Evolutionary conservation across 2,113 vertebrate genomes (phyloP), one percentile per base, ranked within the genome.

Genomic region (Amphiprion percula): DNA sequence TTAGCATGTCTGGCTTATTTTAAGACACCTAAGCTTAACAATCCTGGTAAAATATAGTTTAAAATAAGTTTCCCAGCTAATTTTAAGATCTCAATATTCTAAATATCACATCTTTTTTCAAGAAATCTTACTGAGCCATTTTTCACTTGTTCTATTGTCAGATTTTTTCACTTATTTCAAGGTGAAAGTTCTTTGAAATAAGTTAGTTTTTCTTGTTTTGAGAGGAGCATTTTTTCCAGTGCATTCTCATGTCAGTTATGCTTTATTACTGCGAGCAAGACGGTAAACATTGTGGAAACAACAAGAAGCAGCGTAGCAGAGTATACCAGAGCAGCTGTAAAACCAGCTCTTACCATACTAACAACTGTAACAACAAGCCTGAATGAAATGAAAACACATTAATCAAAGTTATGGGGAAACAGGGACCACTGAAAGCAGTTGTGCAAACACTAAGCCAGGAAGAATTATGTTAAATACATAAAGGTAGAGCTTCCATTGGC

Each of bases 281-380:
- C 41, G 44, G 74, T 82, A 75, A 88, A 89, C 72, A 80, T 59
- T 21, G 82, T 50, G 37, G 66, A 71, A 67, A 77, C 24, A 69
- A 69, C 11, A 62, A 76, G 49, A 75, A 69, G 77, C 68, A 79
- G 79, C 14, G 30, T 30, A 17, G 59, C 37, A 47, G 33, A 74
- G 8, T 68, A 61, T 30, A 77, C 21, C 72, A 68, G 74, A 70
- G 70, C 77, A 64, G 60, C 77, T 39, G 55, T 75, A 82, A 88
- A 84, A 90, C 23, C 77, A 77, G 58, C 37, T 64, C 73, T 70
- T 83, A 70, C 80, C 68, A 69, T 62, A 79, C 70, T 60, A 86
- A 65, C 78, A 79, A 91, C 86, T 90, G 87, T 79, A 84, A 86
- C 76, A 91, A 91, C 88, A 90, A 83, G 88, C 47, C 84, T 50